Evolutionary conservation across 2,797 vertebrate species (phyloP), one percentile per base, ranked within the genome.

Genomic region (Podarcis siculus): DNA sequence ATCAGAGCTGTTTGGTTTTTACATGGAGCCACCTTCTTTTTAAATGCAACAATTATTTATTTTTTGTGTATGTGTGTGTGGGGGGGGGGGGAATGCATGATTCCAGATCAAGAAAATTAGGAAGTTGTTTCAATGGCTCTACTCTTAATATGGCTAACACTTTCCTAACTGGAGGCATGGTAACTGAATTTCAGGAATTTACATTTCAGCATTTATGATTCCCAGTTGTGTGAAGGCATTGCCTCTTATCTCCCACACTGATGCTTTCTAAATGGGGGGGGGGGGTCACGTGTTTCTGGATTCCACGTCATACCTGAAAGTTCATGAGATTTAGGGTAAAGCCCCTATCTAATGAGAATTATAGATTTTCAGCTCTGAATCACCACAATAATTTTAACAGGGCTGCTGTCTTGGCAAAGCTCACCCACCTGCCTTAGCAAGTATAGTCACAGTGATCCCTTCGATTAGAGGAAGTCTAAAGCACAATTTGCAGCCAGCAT

Each of bases 131-230:
- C 3, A 89, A 23, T 64, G 5, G 21, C 5, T 64, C 21, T 64
- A 23, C 61, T 64, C 58, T 21, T 5, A 17, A 1, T 64, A 64
- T 64, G 61, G 15, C 55, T 58, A 58, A 17, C 13, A 19, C 25
- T 89, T 87, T 86, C 1, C 0, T 6, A 55, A 67, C 2, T 10
- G 3, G 9, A 72, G 13, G 3, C 17, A 8, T 55, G 49, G 49
- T 15, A 15, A 55, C 12, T 30, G 45, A 42, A 30, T 87, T 88
- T 42, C 42, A 89, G 49, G 19, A 27, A 92, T 80, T 78, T 87
- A 78, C 30, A 83, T 79, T 71, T 79, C 25, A 8, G 5, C 37
- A 77, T 32, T 45, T 42, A 64, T 64, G 25, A 42, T 42, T 76
- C 55, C 64, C 2, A 76, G 9, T 15, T 21, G 64, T 45, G 8